phyloP scores from a whole-genome alignment of 2,113 vertebrate genomes.

The Chaetops frenatus region DNA sequence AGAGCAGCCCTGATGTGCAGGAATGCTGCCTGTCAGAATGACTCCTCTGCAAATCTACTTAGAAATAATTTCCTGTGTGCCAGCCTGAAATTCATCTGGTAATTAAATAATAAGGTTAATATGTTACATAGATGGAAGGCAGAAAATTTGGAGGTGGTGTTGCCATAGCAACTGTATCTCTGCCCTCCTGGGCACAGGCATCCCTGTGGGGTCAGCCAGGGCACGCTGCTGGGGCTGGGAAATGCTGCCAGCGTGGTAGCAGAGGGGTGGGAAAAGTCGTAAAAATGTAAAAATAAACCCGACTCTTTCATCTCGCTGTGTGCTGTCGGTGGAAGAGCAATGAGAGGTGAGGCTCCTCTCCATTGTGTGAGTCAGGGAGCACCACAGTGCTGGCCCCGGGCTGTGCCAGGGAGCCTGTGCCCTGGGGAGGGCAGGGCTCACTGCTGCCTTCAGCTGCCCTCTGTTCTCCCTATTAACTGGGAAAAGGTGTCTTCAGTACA shows the following conservation, averaged over 20 bases:
- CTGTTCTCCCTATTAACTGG: background rate
- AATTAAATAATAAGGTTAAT: slow-evolving; percentile 47
- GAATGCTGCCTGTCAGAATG: background rate
- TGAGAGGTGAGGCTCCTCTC: background rate
- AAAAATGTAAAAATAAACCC: slow-evolving; percentile 23
- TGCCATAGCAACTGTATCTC: slow-evolving; percentile 24
- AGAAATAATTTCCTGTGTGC: background rate
- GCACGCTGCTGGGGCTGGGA: background rate
- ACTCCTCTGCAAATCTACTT: background rate
- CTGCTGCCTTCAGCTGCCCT: background rate
- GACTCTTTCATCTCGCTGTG: background rate
- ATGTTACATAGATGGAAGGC: background rate
- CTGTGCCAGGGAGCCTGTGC: background rate
- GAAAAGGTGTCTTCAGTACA: background rate
- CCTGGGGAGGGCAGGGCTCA: background rate
- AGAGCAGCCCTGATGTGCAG: background rate
- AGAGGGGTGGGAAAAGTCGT: slow-evolving; percentile 7
- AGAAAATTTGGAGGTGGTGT: background rate
- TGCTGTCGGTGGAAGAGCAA: background rate
- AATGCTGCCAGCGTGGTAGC: background rate
- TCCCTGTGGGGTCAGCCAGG: slow-evolving; percentile 2
- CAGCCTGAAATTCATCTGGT: slow-evolving; percentile 8
- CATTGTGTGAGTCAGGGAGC: background rate
- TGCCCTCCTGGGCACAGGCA: background rate
- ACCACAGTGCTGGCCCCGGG: fast-evolving